Percentiles rank a stretch among this genome's conserved stretches.
Evolutionary conservation across 2,888 invertebrate genomes (phyloP).

Genomic region (Trissolcus brochymenae): DNA sequence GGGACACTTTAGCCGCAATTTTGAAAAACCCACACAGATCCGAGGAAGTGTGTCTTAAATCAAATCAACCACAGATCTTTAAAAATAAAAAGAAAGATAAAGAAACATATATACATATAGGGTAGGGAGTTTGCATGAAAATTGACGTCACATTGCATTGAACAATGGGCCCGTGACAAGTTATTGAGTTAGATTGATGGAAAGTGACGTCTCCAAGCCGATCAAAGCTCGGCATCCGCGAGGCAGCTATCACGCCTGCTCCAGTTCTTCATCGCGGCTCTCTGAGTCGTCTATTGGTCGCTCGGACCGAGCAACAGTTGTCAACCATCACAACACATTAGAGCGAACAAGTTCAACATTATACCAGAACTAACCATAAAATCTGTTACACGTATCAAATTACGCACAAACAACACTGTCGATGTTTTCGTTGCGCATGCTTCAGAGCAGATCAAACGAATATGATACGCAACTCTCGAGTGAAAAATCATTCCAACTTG

Average conservation of each 20-base stretch:
- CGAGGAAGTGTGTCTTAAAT: too few relatives aligned
- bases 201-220: slow-evolving; percentile 37
- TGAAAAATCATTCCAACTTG: not conserved
- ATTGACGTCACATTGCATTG: slow-evolving; percentile 38
- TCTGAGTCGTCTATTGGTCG: slow-evolving; percentile 24
- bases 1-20: slow-evolving; percentile 1
- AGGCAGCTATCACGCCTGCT: slow-evolving; percentile 17
- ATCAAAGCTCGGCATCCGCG: slow-evolving; percentile 29
- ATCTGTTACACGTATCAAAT: slow-evolving; percentile 36
- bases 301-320: slow-evolving; percentile 24
- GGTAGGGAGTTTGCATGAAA: too few relatives aligned
- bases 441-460: slow-evolving; percentile 36
- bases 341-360: slow-evolving; percentile 30
- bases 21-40: too few relatives aligned
- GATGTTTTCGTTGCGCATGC: slow-evolving; percentile 23
- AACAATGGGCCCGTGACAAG: slow-evolving; percentile 1
- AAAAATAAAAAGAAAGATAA: too few relatives aligned
- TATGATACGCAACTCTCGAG: slow-evolving; percentile 27
- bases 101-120: too few relatives aligned
- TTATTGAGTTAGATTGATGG: slow-evolving; percentile 34
- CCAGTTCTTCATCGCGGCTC: slow-evolving; percentile 46
- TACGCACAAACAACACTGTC: slow-evolving; percentile 25
- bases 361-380: slow-evolving; percentile 44
- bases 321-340: slow-evolving; percentile 41
- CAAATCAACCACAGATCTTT: too few relatives aligned